phyloP scores from a whole-genome alignment of 1,140 invertebrate species.

The Muscidifurax raptorellus region DNA sequence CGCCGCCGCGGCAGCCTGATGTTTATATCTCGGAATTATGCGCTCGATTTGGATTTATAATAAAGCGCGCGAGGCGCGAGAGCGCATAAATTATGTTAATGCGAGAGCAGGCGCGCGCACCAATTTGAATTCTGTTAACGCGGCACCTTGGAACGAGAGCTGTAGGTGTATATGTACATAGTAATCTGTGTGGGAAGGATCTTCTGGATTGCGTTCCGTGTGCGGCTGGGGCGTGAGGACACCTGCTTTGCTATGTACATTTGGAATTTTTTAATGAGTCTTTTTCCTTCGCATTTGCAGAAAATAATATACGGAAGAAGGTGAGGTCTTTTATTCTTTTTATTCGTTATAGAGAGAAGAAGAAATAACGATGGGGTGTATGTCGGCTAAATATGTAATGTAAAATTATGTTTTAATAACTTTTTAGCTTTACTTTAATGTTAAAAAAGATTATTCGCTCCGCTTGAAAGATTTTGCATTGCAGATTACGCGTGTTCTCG shows the following conservation, averaged over 20 bases:
- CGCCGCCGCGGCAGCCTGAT: slow-evolving; percentile 49
- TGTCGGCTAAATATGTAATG: too few species aligned
- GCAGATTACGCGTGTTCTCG: not conserved
- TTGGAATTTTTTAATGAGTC: slow-evolving; percentile 25
- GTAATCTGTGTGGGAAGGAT: not conserved
- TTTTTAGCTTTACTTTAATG: not conserved
- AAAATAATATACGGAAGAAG: too few species aligned
- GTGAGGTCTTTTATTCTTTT: too few species aligned
- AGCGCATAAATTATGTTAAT: slow-evolving; percentile 75
- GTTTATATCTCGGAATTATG: slow-evolving; percentile 69
- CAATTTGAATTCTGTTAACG: slow-evolving; percentile 75
- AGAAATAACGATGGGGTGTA: too few species aligned
- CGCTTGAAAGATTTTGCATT: slow-evolving; percentile 1
- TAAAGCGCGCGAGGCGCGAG: slow-evolving; percentile 64
- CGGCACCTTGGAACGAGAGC: slow-evolving; percentile 60
- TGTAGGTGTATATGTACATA: not conserved
- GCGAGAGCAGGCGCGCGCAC: slow-evolving; percentile 53
- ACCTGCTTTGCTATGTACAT: slow-evolving; percentile 59
- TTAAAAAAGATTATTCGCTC: not conserved
- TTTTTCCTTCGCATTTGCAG: not conserved
- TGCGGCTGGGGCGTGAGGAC: slow-evolving; percentile 52
- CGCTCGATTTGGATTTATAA: slow-evolving; percentile 73
- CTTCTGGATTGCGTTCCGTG: not conserved
- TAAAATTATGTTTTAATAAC: too few species aligned
- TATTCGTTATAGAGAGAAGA: too few species aligned